Percentiles rank a stretch among this genome's conserved stretches.
phyloP scores from a whole-genome alignment of 2,888 invertebrate genomes.

The Actias luna region DNA sequence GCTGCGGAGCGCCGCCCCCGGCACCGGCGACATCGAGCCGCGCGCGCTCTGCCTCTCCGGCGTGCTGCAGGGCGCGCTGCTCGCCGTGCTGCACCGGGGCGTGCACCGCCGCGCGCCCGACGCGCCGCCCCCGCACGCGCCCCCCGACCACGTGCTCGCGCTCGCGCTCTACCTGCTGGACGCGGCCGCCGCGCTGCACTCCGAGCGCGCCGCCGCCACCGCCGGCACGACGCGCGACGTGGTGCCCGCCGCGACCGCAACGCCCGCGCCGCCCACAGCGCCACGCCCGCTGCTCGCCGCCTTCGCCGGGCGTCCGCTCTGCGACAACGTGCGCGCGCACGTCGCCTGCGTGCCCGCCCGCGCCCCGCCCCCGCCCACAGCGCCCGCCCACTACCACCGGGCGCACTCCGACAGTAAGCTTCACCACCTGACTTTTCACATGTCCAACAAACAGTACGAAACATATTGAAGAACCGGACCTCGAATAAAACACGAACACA shows the following conservation, averaged over 20 bases:
- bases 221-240: conserved; percentile 50
- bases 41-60: conserved; percentile 63
- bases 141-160: conserved; percentile 93
- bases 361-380: conserved; percentile 23
- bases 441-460: too few relatives aligned
- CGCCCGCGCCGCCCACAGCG: conserved; percentile 20
- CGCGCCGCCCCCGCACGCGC: conserved; percentile 76
- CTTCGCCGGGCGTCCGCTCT: conserved; percentile 87
- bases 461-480: too few relatives aligned
- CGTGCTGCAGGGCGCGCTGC: conserved; percentile 82
- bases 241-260: conserved; percentile 39
- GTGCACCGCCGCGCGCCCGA: conserved; percentile 87
- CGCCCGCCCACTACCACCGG: conserved; percentile 27
- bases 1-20: conserved; percentile 50
- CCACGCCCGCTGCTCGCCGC: conserved; percentile 77
- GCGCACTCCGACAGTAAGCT: conserved; percentile 36
- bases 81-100: conserved; percentile 92
- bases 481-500: too few relatives aligned
- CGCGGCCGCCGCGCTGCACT: conserved; percentile 85
- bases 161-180: conserved; percentile 93
- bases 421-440: too few relatives aligned
- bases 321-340: conserved; percentile 88
- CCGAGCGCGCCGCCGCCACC: conserved; percentile 39
- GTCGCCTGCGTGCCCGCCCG: conserved; percentile 79
- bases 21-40: conserved; percentile 53